These are phyloP conservation scores for Steromphala cineraria DNA, from an alignment of 2,888 invertebrate genomes.

Conservation along the genomic window DNA sequence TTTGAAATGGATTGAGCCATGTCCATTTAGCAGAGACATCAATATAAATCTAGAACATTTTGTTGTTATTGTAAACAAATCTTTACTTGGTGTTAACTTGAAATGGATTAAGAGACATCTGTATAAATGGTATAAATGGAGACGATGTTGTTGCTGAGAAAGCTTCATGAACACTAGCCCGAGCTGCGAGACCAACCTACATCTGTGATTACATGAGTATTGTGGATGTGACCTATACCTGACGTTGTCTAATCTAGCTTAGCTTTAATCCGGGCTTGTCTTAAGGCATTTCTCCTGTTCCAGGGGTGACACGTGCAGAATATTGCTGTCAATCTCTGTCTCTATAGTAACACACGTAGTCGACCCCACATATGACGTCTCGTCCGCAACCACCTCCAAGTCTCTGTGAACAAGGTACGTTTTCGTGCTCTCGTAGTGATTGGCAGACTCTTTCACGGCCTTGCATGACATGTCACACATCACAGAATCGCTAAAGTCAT, in stretches of 20 bases:
- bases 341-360: neutral
- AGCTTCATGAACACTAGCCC: too few relatives aligned
- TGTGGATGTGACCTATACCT: neutral
- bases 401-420: neutral
- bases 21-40: too few relatives aligned
- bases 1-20: too few relatives aligned
- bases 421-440: neutral
- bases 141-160: too few relatives aligned
- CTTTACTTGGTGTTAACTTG: too few relatives aligned
- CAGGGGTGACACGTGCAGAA: conserved; percentile 9
- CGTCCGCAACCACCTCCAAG: neutral
- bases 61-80: too few relatives aligned
- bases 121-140: too few relatives aligned
- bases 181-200: too few relatives aligned
- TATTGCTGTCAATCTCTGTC: neutral
- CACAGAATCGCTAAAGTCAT: conserved; percentile 5
- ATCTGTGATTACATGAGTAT: neutral
- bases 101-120: too few relatives aligned
- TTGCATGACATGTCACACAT: neutral
- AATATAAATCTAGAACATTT: too few relatives aligned
- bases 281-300: conserved; percentile 4
- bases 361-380: neutral
- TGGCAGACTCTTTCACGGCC: neutral
- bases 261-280: conserved; percentile 6
- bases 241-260: neutral